phyloP scores from a whole-genome alignment of 1,140 invertebrate species.

The Orchestia grillus region DNA sequence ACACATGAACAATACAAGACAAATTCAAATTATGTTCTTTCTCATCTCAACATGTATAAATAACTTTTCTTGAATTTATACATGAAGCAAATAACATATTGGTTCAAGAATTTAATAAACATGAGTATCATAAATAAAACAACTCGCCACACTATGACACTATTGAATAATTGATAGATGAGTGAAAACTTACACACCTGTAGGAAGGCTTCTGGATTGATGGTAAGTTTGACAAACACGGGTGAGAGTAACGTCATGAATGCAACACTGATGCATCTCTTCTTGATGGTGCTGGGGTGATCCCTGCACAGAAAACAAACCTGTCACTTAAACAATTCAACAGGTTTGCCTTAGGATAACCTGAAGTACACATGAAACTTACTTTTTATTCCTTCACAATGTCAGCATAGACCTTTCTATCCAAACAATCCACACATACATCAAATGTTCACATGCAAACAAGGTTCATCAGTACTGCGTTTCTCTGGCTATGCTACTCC shows the following conservation, averaged over 20 bases:
- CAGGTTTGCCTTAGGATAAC: neutral
- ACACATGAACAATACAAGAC: neutral
- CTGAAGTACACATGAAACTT: neutral
- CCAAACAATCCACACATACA: too few relatives aligned
- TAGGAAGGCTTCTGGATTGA: slow-evolving; percentile 43
- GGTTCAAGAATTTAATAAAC: too few relatives aligned
- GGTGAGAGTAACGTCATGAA: slow-evolving; percentile 85
- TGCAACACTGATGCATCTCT: slow-evolving; percentile 87
- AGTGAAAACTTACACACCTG: slow-evolving; percentile 9
- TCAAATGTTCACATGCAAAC: too few relatives aligned
- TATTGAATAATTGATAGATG: neutral
- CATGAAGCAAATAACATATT: too few relatives aligned
- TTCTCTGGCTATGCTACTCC: too few relatives aligned
- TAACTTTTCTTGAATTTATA: too few relatives aligned
- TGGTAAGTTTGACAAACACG: slow-evolving; percentile 77
- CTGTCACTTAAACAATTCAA: neutral
- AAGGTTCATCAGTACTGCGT: too few relatives aligned
- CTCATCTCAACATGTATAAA: too few relatives aligned
- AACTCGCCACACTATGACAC: too few relatives aligned
- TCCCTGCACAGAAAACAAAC: slow-evolving; percentile 75
- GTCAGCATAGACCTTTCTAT: too few relatives aligned
- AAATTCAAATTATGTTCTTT: neutral
- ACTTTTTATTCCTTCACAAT: too few relatives aligned
- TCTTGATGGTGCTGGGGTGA: slow-evolving; percentile 89
- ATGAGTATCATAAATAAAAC: too few relatives aligned